Evolutionary conservation across 2,888 invertebrate genomes (phyloP).

Genomic region (Abrostola tripartita): DNA sequence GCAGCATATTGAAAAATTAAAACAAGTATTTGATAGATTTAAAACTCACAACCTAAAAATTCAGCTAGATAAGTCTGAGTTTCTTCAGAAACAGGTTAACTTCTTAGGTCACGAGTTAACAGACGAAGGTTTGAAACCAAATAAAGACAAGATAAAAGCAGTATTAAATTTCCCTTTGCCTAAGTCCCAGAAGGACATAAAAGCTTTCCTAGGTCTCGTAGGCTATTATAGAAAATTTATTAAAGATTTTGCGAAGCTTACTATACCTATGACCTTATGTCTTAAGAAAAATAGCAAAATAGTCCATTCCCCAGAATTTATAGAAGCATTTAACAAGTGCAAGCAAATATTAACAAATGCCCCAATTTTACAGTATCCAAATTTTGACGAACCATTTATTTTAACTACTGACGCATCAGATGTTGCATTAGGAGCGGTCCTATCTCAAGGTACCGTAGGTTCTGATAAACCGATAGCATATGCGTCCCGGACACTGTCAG

Average conservation of each 20-base stretch:
- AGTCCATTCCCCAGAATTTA: neutral
- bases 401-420: too few relatives aligned
- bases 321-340: conserved; percentile 42
- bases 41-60: too few relatives aligned
- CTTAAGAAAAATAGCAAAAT: conserved; percentile 27
- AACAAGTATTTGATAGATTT: conserved; percentile 1
- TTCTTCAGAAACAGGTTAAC: neutral
- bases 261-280: conserved; percentile 32
- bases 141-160: conserved; percentile 37
- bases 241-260: conserved; percentile 23
- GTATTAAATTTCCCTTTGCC: conserved; percentile 28
- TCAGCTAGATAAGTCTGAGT: conserved; percentile 1
- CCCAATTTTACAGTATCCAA: too few relatives aligned
- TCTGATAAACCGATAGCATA: conserved; percentile 45
- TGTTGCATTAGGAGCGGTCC: too few relatives aligned
- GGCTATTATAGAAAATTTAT: too few relatives aligned
- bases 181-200: conserved; percentile 23
- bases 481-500: conserved; percentile 42
- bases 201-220: conserved; percentile 19
- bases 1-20: neutral
- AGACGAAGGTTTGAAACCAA: conserved; percentile 42
- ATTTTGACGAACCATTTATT: too few relatives aligned
- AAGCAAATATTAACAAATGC: conserved; percentile 54
- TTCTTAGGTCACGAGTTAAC: conserved; percentile 39
- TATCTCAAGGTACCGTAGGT: conserved; percentile 50